Evolutionary conservation across 2,113 vertebrate species (phyloP), one percentile per base, ranked within the genome.

Genomic region (Amblyopsis rosae): DNA sequence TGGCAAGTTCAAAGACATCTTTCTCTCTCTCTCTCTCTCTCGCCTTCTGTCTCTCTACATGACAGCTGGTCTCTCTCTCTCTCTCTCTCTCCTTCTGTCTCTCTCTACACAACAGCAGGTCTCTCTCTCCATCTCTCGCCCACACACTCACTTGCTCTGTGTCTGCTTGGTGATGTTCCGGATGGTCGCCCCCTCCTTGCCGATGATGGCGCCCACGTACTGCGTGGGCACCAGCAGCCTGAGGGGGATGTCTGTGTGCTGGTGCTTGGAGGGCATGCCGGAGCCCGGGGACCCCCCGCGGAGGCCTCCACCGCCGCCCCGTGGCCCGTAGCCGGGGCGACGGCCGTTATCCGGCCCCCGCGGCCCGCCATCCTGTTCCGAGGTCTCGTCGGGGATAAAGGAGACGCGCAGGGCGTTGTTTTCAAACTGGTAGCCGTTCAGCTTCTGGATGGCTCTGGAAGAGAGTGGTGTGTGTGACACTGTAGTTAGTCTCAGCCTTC

Each of bases 141-240:
- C n/a, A 74, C 11, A 11, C 35, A 91, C 95, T 93, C 86, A 98
- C 96, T 98, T 98, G 92, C 96, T 98, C 82, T 96, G 95, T 0
- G 96, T 98, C 88, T 98, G 96, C 75, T 98, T 98, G 60, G 96
- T 98, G 90, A 98, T 98, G 84, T 97, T 97, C 47, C 96, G 91
- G 70, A 98, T 98, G 84, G 96, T 98, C 86, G 96, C 95, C 0
- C 96, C 96, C 72, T 98, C 96, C 77, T 98, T 98, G 83, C 96
- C 96, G 0, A 98, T 98, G 88, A 98, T 98, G 82, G 96, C 96
- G 0, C 96, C 96, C 46, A 98, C 96, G 0, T 96, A 98, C 85
- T 98, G 96, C 0, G 96, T 98, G 76, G 96, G 96, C n/a, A 98
- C 96, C 74, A 98, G 93, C 70, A 98, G 93, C 6, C 96, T 90